These are phyloP conservation scores for Characodon lateralis DNA, from an alignment of 2,797 vertebrate species.

Conservation along the genomic window DNA sequence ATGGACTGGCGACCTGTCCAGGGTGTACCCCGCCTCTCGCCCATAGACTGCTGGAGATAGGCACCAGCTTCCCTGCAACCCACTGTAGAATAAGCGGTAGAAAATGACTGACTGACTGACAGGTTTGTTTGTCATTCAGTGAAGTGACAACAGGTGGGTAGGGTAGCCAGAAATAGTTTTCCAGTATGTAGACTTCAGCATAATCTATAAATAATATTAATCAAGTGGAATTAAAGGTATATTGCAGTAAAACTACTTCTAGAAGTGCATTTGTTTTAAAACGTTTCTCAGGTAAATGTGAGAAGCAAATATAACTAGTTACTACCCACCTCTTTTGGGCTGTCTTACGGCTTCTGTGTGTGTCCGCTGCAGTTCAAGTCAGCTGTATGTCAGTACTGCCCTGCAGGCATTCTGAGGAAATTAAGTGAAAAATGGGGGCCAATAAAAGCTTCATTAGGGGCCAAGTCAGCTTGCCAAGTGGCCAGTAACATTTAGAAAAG, in stretches of 20 bases:
- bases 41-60: too few relatives aligned
- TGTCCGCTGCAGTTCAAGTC: slow-evolving; percentile 69
- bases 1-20: too few relatives aligned
- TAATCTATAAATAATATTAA: not conserved
- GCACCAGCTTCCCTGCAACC: too few relatives aligned
- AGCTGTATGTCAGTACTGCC: slow-evolving; percentile 76
- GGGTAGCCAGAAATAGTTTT: not conserved
- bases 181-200: not conserved
- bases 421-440: slow-evolving; percentile 80
- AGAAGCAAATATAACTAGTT: not conserved
- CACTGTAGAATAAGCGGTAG: too few relatives aligned
- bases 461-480: slow-evolving; percentile 78
- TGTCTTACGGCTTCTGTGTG: slow-evolving; percentile 46
- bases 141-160: not conserved
- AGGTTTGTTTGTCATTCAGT: not conserved
- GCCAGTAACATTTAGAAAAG: slow-evolving; percentile 85
- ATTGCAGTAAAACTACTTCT: not conserved
- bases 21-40: too few relatives aligned
- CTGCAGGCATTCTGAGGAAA: slow-evolving; percentile 74
- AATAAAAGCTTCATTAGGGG: slow-evolving; percentile 85
- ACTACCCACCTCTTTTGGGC: not conserved
- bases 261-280: not conserved
- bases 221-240: not conserved
- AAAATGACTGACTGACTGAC: too few relatives aligned
- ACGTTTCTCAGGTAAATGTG: not conserved